Percentiles rank a stretch among this genome's conserved stretches.
phyloP scores from a whole-genome alignment of 2,113 vertebrate genomes.

The Eulacestoma nigropectus region DNA sequence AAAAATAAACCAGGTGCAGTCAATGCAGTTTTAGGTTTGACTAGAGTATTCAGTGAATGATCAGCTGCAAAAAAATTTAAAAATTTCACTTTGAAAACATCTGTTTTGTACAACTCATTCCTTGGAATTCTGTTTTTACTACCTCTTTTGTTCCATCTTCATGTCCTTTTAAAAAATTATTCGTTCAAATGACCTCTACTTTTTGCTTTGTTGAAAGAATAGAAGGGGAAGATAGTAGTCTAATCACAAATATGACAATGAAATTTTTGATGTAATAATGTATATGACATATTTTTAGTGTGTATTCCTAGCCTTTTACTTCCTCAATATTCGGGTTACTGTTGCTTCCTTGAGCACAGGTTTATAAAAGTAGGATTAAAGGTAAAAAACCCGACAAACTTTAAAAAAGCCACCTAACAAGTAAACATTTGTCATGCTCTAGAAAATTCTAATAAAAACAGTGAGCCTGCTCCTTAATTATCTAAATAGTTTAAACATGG shows the following conservation, averaged over 20 bases:
- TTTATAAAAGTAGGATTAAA: neutral
- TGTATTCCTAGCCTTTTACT: neutral
- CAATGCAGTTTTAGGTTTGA: neutral
- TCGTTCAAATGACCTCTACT: neutral
- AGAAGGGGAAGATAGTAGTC: neutral
- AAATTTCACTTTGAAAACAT: neutral
- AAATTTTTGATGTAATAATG: neutral
- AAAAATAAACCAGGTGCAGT: neutral
- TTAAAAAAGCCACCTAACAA: neutral
- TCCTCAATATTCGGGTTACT: neutral
- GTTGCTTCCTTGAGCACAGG: neutral
- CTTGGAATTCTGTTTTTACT: neutral
- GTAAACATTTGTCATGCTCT: neutral
- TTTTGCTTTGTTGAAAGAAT: constrained; percentile 19
- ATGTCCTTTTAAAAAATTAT: neutral
- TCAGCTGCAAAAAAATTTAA: neutral
- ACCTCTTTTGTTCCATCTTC: neutral
- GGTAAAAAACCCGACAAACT: neutral
- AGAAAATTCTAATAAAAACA: neutral
- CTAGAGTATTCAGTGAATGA: neutral
- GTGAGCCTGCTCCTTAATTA: neutral
- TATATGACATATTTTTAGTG: neutral
- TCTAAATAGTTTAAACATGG: neutral
- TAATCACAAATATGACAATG: neutral
- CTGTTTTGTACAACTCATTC: neutral